A percentile compares a stretch with the other conserved stretches of the same genome.
Conservation (phyloP, 1,140 invertebrate species). For the Cyclina sinensis region DNA sequence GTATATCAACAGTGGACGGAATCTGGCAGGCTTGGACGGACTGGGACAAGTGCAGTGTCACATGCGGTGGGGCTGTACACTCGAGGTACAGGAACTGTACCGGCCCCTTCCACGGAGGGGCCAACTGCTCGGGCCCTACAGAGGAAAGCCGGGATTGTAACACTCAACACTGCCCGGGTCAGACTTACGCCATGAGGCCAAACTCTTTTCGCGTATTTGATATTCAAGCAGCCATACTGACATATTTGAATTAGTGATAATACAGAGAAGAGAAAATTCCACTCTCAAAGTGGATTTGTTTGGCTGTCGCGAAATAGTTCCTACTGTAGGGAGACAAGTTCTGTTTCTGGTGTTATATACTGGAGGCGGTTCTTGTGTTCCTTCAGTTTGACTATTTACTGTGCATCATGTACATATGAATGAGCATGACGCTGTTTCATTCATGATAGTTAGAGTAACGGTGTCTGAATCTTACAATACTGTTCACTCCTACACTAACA, state of each 20-base stretch:
- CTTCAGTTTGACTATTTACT: neutral
- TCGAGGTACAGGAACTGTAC: slow-evolving; percentile 25
- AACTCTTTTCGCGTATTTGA: neutral
- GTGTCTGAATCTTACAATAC: neutral
- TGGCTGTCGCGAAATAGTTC: slow-evolving; percentile 13
- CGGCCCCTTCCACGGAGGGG: slow-evolving; percentile 71
- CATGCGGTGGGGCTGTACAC: slow-evolving; percentile 58
- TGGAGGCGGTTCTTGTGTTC: neutral
- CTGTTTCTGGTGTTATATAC: neutral
- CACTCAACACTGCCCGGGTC: slow-evolving; percentile 59
- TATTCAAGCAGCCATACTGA: slow-evolving; percentile 10
- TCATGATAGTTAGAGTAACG: slow-evolving; percentile 21
- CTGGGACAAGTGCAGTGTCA: slow-evolving; percentile 62
- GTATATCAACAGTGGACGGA: slow-evolving; percentile 68
- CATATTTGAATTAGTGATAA: neutral
- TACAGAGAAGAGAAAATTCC: neutral
- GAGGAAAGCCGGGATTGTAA: slow-evolving; percentile 54
- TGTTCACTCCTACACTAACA: neutral
- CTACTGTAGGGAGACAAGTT: neutral
- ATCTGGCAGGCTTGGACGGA: slow-evolving; percentile 63
- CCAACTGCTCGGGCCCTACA: slow-evolving; percentile 71
- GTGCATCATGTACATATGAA: neutral
- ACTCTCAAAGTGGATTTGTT: slow-evolving; percentile 16
- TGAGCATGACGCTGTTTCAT: neutral
- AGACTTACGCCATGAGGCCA: neutral